Percentiles rank a stretch among this genome's conserved stretches.
phyloP scores from a whole-genome alignment of 2,888 invertebrate species.

The Cyclophora albipunctata region DNA sequence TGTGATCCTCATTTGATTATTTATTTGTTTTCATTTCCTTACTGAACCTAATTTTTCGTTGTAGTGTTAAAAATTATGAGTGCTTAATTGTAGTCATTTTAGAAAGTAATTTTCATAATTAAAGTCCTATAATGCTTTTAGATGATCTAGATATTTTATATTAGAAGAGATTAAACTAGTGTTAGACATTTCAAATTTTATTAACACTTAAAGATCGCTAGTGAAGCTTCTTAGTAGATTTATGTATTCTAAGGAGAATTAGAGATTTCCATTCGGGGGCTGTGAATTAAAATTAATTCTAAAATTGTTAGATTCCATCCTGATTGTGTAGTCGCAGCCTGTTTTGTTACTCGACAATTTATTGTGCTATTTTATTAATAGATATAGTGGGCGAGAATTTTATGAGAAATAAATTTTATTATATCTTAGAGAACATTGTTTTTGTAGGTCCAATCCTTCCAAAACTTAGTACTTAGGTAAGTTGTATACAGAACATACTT shows the following conservation, averaged over 20 bases:
- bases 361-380: too few relatives aligned
- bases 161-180: slow-evolving; percentile 1
- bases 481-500: not conserved
- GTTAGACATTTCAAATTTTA: slow-evolving; percentile 19
- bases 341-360: slow-evolving; percentile 1
- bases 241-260: slow-evolving; percentile 1
- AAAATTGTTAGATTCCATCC: slow-evolving; percentile 7
- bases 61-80: too few relatives aligned
- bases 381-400: too few relatives aligned
- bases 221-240: slow-evolving; percentile 5
- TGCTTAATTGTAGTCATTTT: too few relatives aligned
- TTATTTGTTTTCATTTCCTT: not conserved
- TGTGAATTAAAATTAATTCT: slow-evolving; percentile 6
- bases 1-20: slow-evolving; percentile 7
- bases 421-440: not conserved
- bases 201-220: slow-evolving; percentile 10
- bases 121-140: not conserved
- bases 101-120: too few relatives aligned
- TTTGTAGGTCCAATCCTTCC: not conserved
- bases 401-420: too few relatives aligned
- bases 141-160: not conserved
- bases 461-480: too few relatives aligned
- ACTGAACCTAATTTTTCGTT: not conserved
- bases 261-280: slow-evolving; percentile 1
- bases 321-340: not conserved